phyloP scores from a whole-genome alignment of 2,888 invertebrate genomes.

The Tineola bisselliella region DNA sequence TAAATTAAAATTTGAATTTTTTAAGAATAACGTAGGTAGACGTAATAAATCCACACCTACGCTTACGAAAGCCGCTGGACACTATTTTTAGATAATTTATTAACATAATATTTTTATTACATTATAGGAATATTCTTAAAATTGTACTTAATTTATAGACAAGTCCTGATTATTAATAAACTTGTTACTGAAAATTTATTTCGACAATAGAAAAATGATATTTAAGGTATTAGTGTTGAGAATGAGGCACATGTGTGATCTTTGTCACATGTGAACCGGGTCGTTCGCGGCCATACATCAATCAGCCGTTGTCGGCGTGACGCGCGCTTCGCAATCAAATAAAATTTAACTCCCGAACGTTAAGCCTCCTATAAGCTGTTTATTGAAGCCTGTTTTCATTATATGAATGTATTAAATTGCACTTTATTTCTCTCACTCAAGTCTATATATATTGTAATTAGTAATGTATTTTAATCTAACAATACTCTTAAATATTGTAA shows the following conservation, averaged over 20 bases:
- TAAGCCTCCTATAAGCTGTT: slow-evolving; percentile 29
- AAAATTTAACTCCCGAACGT: slow-evolving; percentile 49
- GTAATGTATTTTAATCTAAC: no score
- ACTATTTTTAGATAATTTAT: neutral
- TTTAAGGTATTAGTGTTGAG: neutral
- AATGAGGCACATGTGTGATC: slow-evolving; percentile 9
- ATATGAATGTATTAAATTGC: slow-evolving; percentile 12
- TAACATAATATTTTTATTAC: no score
- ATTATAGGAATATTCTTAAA: no score
- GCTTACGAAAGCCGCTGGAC: neutral
- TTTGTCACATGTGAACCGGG: slow-evolving; percentile 23
- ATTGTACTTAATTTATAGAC: no score
- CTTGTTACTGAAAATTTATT: no score
- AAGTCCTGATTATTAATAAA: no score
- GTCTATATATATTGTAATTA: neutral
- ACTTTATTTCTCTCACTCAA: neutral
- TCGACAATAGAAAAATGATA: no score
- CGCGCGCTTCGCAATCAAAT: slow-evolving; percentile 57
- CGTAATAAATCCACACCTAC: neutral
- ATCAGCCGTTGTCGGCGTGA: slow-evolving; percentile 46
- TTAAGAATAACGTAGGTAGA: neutral
- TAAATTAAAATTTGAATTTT: neutral
- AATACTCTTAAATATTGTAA: no score
- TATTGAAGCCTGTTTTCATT: slow-evolving; percentile 22
- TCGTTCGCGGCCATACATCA: slow-evolving; percentile 49